Base-by-base conservation (phyloP, 2,888 invertebrate genomes). In the Anoncus sp. region DNA sequence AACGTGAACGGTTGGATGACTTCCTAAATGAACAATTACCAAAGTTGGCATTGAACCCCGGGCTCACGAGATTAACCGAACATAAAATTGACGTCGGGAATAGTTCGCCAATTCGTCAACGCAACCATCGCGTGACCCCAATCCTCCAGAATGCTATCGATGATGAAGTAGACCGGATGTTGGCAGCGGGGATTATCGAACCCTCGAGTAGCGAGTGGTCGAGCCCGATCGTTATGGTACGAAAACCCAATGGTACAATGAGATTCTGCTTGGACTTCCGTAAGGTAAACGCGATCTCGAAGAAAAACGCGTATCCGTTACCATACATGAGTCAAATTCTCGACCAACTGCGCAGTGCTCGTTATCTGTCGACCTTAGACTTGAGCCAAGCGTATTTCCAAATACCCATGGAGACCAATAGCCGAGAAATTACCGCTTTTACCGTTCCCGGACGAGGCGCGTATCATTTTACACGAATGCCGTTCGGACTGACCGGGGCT, bases 271-370 rank as follows among this genome's bases (percentile, higher is more conserved):
- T 75, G 4, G 69, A 70, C 16, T 74, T 38, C 14, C 38, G 38
- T 9, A 24, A 53, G 3, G 85, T 88, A 0, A 85, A 87, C 0
- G 69, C 3, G 0, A 24, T 51, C 0, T 16, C 24, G 9, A 55
- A 83, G 3, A 22, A 55, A 2, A 77, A 75, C 43, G 71, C 67
- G 10, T 81, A 79, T 20, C 81, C 79, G 10, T 12, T 55, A 2
- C 10, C n/a, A 7, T 22, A 40, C 18, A 80, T 79, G 67, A 73
- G 75, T 0, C 49, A 79, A 1, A 87, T 85, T n/a, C 70, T 88
- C 10, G 83, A 87, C 24, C 78, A 81, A 38, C 76, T 89, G 1
- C 43, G 83, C 3, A 2, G 14, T 3, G 59, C 59, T 3, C 20
- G n/a, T 2, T 59, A 59, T n/a, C 40, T 59, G 2, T 59, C 59